Percentiles rank a stretch among this genome's conserved stretches.
Conservation (phyloP, 2,888 invertebrate genomes). For the Hydropsyche betteni region DNA sequence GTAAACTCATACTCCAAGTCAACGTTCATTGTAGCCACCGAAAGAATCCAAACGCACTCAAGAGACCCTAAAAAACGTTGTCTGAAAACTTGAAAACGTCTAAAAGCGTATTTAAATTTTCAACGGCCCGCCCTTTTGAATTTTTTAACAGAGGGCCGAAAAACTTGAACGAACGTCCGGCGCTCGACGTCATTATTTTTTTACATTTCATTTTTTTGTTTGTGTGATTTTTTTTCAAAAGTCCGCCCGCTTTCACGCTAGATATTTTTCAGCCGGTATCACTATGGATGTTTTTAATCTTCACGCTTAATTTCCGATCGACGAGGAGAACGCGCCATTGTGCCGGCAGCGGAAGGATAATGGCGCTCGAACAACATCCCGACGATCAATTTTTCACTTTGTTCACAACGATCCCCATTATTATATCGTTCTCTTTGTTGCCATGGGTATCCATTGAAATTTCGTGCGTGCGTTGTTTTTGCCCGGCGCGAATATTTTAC, state of each 20-base stretch:
- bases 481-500: slow-evolving; percentile 14
- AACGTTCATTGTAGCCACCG: neutral
- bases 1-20: neutral
- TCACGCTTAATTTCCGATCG: slow-evolving; percentile 27
- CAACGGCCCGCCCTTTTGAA: slow-evolving; percentile 15
- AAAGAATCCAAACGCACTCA: slow-evolving; percentile 15
- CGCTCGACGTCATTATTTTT: slow-evolving; percentile 2
- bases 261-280: no score
- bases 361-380: slow-evolving; percentile 19
- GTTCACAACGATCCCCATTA: slow-evolving; percentile 15
- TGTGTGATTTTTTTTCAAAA: no score
- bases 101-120: slow-evolving; percentile 32
- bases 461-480: slow-evolving; percentile 18
- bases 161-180: neutral
- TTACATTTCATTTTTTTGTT: neutral
- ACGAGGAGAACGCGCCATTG: neutral
- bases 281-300: slow-evolving; percentile 9
- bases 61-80: slow-evolving; percentile 2
- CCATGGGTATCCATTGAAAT: slow-evolving; percentile 7
- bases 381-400: slow-evolving; percentile 28
- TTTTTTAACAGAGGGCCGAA: neutral
- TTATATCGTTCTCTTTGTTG: slow-evolving; percentile 18
- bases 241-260: no score
- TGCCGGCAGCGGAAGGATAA: slow-evolving; percentile 20
- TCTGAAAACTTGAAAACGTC: slow-evolving; percentile 19